Conservation (phyloP, 1,140 invertebrate genomes). For the Trichomalopsis sarcophagae region DNA sequence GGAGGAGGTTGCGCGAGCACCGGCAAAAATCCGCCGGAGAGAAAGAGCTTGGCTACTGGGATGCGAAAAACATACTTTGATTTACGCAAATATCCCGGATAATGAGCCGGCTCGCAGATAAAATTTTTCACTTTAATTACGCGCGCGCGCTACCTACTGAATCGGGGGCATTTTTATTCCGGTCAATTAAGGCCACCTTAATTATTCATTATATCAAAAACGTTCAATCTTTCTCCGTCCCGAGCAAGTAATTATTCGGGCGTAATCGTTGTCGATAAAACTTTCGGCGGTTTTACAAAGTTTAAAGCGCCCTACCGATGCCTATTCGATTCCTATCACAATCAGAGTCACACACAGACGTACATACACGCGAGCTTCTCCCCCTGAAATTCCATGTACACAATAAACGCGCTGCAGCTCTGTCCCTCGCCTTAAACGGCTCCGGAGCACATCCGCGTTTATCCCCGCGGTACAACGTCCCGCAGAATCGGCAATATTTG, state of each 20-base stretch:
- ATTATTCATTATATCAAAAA: slow-evolving; percentile 3
- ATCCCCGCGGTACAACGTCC: not conserved
- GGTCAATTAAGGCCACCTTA: not conserved
- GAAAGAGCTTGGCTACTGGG: not conserved
- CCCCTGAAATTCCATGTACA: not conserved
- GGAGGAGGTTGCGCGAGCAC: not conserved
- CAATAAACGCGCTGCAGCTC: not conserved
- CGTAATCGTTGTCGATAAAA: no score
- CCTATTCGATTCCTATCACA: not conserved
- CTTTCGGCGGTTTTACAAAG: not conserved
- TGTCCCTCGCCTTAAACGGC: slow-evolving; percentile 1
- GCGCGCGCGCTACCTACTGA: slow-evolving; percentile 23
- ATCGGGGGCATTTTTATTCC: slow-evolving; percentile 8
- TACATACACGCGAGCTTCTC: not conserved
- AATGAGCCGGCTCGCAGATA: slow-evolving; percentile 20
- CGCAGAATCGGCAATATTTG: slow-evolving; percentile 36
- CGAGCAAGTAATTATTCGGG: not conserved
- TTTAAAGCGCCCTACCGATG: not conserved
- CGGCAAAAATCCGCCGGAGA: not conserved
- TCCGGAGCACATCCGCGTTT: slow-evolving; percentile 19
- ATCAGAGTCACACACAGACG: not conserved
- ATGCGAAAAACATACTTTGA: slow-evolving; percentile 27
- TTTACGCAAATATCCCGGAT: slow-evolving; percentile 39
- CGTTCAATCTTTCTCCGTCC: not conserved
- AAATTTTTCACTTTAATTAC: slow-evolving; percentile 40